phyloP scores from a whole-genome alignment of 2,888 invertebrate genomes.

The Dorcus parallelipipedus region DNA sequence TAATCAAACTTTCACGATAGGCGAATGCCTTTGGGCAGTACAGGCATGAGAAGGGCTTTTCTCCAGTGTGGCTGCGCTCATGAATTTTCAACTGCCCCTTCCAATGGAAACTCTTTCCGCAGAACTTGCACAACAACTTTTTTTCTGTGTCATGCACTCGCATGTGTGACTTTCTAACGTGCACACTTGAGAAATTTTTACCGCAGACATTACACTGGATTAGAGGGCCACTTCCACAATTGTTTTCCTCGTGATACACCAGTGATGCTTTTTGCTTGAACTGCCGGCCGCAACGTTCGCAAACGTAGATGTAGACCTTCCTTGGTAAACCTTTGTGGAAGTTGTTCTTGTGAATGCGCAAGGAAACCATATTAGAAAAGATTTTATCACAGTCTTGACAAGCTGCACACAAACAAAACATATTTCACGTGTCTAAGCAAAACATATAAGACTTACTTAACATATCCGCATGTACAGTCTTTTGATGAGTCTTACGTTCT shows the following conservation, averaged over 20 bases:
- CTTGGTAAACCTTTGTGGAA: slow-evolving; percentile 32
- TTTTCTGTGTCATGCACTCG: slow-evolving; percentile 45
- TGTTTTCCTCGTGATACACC: slow-evolving; percentile 47
- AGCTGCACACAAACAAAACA: slow-evolving; percentile 29
- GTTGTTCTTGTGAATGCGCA: slow-evolving; percentile 47
- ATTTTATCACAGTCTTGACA: slow-evolving; percentile 50
- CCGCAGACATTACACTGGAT: slow-evolving; percentile 43
- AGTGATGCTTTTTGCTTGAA: slow-evolving; percentile 46
- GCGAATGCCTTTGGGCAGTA: slow-evolving; percentile 46
- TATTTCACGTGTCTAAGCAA: not conserved
- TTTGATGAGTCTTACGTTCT: slow-evolving; percentile 45
- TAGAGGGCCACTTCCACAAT: slow-evolving; percentile 43
- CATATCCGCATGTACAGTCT: slow-evolving; percentile 43
- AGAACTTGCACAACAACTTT: slow-evolving; percentile 39
- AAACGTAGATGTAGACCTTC: slow-evolving; percentile 38
- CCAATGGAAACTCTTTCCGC: slow-evolving; percentile 42
- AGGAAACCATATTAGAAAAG: slow-evolving; percentile 47
- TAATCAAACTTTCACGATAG: slow-evolving; percentile 50
- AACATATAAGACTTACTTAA: slow-evolving; percentile 36
- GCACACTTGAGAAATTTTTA: slow-evolving; percentile 47
- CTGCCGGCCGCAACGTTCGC: slow-evolving; percentile 39
- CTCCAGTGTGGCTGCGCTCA: slow-evolving; percentile 49
- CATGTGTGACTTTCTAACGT: slow-evolving; percentile 50
- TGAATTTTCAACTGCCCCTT: slow-evolving; percentile 45
- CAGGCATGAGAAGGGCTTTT: slow-evolving; percentile 52